Conservation (phyloP, 2,797 vertebrate genomes). For the Artibeus lituratus region DNA sequence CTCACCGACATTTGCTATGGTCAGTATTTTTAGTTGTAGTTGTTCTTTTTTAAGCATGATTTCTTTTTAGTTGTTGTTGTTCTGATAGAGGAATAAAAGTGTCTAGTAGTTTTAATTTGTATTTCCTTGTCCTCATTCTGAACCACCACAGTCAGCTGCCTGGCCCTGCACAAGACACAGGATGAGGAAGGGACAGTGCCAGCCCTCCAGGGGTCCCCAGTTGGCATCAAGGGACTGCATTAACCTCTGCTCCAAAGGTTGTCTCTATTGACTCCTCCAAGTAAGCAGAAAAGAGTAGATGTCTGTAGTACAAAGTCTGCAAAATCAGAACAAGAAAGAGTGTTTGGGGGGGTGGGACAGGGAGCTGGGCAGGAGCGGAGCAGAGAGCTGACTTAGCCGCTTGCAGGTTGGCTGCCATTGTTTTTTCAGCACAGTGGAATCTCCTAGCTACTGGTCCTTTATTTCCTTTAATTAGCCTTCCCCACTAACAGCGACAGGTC, state of each 20-base stretch:
- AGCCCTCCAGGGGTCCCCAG: not conserved
- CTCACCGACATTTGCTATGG: not conserved
- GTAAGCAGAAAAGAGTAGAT: not conserved
- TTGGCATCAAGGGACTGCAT: too few relatives aligned
- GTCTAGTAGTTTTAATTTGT: not conserved
- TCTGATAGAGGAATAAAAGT: not conserved
- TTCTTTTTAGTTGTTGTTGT: not conserved
- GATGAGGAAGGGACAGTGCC: not conserved
- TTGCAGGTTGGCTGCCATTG: slow-evolving; percentile 13
- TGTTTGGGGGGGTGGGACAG: not conserved
- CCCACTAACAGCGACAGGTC: not conserved
- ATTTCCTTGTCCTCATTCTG: not conserved
- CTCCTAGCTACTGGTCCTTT: slow-evolving; percentile 34
- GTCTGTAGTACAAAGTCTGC: not conserved
- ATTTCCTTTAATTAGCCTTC: slow-evolving; percentile 61
- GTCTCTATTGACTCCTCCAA: not conserved
- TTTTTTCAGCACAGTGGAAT: slow-evolving; percentile 6
- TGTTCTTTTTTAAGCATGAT: too few relatives aligned
- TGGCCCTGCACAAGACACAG: not conserved
- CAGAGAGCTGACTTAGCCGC: not conserved
- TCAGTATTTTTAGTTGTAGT: not conserved
- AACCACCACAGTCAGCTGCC: not conserved
- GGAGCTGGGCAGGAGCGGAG: not conserved
- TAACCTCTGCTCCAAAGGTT: not conserved
- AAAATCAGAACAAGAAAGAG: not conserved